A percentile compares a stretch with the other conserved stretches of the same genome.
Evolutionary conservation across 2,888 invertebrate genomes (phyloP).

Genomic region (Ellobium chinense): DNA sequence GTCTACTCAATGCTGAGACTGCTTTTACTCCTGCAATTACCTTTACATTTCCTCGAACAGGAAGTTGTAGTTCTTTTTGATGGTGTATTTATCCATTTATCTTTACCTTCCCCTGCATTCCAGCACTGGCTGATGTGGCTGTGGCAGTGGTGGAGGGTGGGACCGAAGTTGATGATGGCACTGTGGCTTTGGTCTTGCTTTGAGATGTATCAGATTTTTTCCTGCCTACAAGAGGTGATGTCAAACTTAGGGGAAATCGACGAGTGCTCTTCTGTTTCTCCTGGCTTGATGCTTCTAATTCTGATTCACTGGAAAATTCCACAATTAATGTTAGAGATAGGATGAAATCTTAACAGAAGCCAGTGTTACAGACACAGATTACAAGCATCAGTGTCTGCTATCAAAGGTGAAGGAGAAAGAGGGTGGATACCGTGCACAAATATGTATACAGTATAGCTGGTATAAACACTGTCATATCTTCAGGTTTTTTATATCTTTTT

Average conservation of each 20-base stretch:
- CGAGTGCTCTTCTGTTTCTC: slow-evolving; percentile 79
- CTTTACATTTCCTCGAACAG: slow-evolving; percentile 13
- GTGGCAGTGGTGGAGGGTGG: neutral
- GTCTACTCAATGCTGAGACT: too few species aligned
- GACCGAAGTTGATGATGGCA: neutral
- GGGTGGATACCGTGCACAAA: too few species aligned
- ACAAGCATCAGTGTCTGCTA: too few species aligned
- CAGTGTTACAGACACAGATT: too few species aligned
- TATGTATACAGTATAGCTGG: too few species aligned
- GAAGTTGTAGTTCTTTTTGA: neutral
- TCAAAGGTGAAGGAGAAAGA: too few species aligned
- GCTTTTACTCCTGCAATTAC: too few species aligned
- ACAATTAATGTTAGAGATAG: neutral
- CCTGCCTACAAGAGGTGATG: slow-evolving; percentile 63
- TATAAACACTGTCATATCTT: too few species aligned
- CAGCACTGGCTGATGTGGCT: neutral
- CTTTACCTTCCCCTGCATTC: slow-evolving; percentile 35
- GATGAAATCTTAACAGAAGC: too few species aligned
- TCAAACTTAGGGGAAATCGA: slow-evolving; percentile 59
- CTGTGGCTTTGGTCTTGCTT: slow-evolving; percentile 29
- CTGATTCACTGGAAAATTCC: slow-evolving; percentile 7
- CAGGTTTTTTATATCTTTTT: too few species aligned
- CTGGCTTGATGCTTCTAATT: slow-evolving; percentile 41
- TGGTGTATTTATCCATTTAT: slow-evolving; percentile 8
- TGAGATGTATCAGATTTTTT: slow-evolving; percentile 51